phyloP scores from a whole-genome alignment of 2,797 vertebrate species.

The Clarias pachynema region DNA sequence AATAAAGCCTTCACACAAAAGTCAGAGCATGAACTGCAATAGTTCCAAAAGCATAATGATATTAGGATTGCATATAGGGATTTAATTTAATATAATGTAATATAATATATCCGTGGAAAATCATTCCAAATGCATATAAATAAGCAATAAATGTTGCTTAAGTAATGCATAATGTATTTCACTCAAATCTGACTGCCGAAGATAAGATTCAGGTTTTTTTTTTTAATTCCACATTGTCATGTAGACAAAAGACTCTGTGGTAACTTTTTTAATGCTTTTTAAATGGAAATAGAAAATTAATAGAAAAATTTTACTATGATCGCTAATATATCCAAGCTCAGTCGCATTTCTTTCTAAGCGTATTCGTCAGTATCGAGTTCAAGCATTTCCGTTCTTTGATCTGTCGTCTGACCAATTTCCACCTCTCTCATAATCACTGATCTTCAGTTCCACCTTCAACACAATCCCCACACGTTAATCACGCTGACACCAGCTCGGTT shows the following conservation, averaged over 20 bases:
- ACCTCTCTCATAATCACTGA: constrained; percentile 39
- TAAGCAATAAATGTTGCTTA: not conserved
- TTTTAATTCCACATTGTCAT: not conserved
- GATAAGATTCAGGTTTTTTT: not conserved
- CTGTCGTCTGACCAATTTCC: constrained; percentile 46
- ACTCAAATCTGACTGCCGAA: not conserved
- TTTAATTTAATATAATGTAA: not conserved
- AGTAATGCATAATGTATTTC: too few relatives aligned
- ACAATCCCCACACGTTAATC: constrained; percentile 15
- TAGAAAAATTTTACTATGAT: not conserved
- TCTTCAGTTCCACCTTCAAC: constrained; percentile 39
- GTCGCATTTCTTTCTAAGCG: not conserved
- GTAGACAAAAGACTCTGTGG: not conserved
- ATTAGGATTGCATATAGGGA: not conserved
- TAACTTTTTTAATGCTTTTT: not conserved
- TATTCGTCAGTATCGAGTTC: constrained; percentile 13
- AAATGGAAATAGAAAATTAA: too few relatives aligned
- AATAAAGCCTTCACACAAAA: not conserved
- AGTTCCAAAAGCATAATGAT: not conserved
- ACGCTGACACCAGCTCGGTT: constrained; percentile 29
- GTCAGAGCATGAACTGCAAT: not conserved
- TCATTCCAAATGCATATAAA: not conserved
- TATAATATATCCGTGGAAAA: not conserved
- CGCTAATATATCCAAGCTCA: not conserved
- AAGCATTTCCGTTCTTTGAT: constrained; percentile 38